Evolutionary conservation across 2,888 invertebrate genomes (phyloP).

Genomic region (Herminia tarsipennalis): DNA sequence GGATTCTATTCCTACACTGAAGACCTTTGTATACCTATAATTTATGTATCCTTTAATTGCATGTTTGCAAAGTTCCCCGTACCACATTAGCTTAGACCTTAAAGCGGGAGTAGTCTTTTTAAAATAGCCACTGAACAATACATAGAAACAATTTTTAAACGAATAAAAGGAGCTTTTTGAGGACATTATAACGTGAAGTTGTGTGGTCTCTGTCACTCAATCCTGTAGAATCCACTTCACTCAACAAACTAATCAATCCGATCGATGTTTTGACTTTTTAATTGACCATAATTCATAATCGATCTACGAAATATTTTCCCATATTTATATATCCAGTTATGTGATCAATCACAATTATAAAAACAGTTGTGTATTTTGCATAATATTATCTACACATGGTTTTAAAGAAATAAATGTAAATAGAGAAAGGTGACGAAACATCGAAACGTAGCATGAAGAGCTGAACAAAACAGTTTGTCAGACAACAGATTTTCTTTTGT

Average conservation of each 20-base stretch:
- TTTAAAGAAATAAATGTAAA: background rate
- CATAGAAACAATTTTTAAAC: too few relatives aligned
- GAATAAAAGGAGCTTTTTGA: too few relatives aligned
- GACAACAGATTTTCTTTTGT: too few relatives aligned
- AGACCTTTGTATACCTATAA: too few relatives aligned
- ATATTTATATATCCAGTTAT: slow-evolving; percentile 29
- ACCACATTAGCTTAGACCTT: too few relatives aligned
- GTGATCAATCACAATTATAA: slow-evolving; percentile 25
- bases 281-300: slow-evolving; percentile 36
- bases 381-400: slow-evolving; percentile 5
- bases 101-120: background rate
- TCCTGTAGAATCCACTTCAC: background rate
- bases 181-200: too few relatives aligned
- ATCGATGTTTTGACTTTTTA: slow-evolving; percentile 22
- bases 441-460: too few relatives aligned
- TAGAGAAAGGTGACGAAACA: background rate
- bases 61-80: too few relatives aligned
- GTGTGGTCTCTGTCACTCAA: too few relatives aligned
- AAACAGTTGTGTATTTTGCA: slow-evolving; percentile 25
- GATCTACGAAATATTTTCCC: slow-evolving; percentile 17
- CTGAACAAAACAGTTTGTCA: too few relatives aligned
- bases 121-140: background rate
- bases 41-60: too few relatives aligned
- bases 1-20: too few relatives aligned
- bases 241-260: slow-evolving; percentile 19